Evolutionary conservation across 2,113 vertebrate genomes (phyloP), one percentile per base, ranked within the genome.

Genomic region (Myotis lucifugus): DNA sequence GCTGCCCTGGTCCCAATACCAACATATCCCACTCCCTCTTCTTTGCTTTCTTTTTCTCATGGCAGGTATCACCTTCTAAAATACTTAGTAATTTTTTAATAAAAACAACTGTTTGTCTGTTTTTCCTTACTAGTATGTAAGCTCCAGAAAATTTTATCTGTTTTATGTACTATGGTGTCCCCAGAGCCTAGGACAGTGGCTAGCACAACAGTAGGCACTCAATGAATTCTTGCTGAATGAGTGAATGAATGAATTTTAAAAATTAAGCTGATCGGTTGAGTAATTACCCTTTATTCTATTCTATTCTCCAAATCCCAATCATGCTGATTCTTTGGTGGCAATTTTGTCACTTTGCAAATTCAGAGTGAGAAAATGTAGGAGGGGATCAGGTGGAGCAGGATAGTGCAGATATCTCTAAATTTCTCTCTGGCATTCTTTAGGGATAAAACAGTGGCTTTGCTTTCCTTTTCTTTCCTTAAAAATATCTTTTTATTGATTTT

Each of bases 221-320:
- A 50, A 19, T 88, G 84, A 54, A 46, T 83, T 87, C 83, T 87
- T 78, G 59, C 27, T 95, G 59, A 94, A 81, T 81, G 13, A 67
- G 85, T 87, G 25, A 59, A 91, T 69, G 21, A 78, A 87, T 69
- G 19, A 64, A 66, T 81, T 73, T 81, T 88, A 56, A 93, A 66
- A 81, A 73, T 61, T 56, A 92, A 90, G 74, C 17, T 88, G 15
- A 69, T 88, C 4, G 52, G 27, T 61, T 66, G 8, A 8, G 69
- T 94, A 90, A 93, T 91, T 93, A 72, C 14, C 42, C 19, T 85
- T 83, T 17, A 54, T 83, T 90, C 8, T n/a, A 59, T 74, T 85
- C 14, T 66, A 23, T 77, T 72, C 27, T 84, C 54, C 19, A 73
- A 87, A 90, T 87, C 11, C 23, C 64, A 78, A 76, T 88, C 46